A percentile compares a stretch with the other conserved stretches of the same genome.
These are phyloP conservation scores for Cydia fagiglandana DNA, from an alignment of 1,140 invertebrate genomes.

Conservation along the genomic window DNA sequence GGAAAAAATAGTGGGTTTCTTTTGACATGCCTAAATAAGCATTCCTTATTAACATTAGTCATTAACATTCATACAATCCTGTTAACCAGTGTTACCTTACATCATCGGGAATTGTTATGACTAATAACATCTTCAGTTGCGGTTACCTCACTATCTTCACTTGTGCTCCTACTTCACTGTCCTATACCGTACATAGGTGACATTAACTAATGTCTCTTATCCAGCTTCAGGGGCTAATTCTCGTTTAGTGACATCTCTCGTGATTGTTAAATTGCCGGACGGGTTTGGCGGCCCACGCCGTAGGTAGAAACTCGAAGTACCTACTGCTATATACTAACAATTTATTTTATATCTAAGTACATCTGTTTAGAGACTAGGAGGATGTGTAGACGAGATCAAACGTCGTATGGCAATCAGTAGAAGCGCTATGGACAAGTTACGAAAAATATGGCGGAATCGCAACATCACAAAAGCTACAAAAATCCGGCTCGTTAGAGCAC, in stretches of 20 bases:
- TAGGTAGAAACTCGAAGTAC: background rate
- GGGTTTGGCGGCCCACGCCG: constrained; percentile 45
- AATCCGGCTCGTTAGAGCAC: too few species aligned
- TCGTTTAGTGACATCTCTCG: constrained; percentile 42
- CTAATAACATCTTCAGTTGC: background rate
- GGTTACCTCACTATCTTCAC: constrained; percentile 21
- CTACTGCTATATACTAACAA: too few species aligned
- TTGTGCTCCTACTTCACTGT: background rate
- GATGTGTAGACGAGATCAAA: too few species aligned
- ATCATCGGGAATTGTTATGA: background rate
- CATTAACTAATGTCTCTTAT: constrained; percentile 39
- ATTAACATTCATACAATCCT: background rate
- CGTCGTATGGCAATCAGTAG: too few species aligned
- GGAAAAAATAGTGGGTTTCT: background rate
- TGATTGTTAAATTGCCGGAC: constrained; percentile 70
- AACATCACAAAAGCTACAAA: too few species aligned
- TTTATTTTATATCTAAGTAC: too few species aligned
- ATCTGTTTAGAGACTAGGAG: too few species aligned
- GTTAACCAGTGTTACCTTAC: background rate
- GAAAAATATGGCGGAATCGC: too few species aligned
- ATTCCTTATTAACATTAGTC: background rate
- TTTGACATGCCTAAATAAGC: too few species aligned
- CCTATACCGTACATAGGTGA: background rate
- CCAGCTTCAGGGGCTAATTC: constrained; percentile 46
- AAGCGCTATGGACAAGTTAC: too few species aligned